Base-by-base conservation (phyloP, 2,888 invertebrate genomes). In the Thysanoteuthis rhombus region DNA sequence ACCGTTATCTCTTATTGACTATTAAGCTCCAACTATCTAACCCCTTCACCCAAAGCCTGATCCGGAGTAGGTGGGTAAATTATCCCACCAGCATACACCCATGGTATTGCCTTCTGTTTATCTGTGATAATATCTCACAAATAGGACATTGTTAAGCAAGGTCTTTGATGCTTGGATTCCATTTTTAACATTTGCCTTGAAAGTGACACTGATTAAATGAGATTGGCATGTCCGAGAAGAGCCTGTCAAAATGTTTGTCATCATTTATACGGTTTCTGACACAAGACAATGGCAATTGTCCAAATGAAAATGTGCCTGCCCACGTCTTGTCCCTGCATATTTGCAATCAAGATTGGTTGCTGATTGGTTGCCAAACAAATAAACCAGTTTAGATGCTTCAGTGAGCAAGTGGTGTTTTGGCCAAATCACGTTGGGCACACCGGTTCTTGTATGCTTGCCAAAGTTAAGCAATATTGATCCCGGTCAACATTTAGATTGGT, bases 191-290 rank as follows among this genome's bases (percentile, higher is more conserved):
- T 36, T 25, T 75, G 75, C n/a, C 8, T 75, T 75, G 75, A n/a
- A 75, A 75, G 75, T 75, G n/a, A 16, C 75, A n/a, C 75, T 75
- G 75, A 75, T 75, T 75, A 75, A 75, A 75, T 75, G n/a, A 19
- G 16, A 75, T n/a, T n/a, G 4, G 36, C n/a, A 75, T 36, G 75
- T 36, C 6, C 75, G 36, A 75, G 75, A 16, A 75, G 75, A n/a
- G n/a, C n/a, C n/a, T n/a, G n/a, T n/a, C n/a, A n/a, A n/a, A 75
- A 75, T 75, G n/a, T 75, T 75, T 75, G 75, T 75, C 75, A 75
- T 75, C 75, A 75, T 16, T 75, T 19, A 4, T 75, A n/a, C 25
- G 75, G 75, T n/a, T n/a, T 36, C 75, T 75, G n/a, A 75, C 75
- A n/a, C 75, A 75, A 36, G 75, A 75, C 75, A 75, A 19, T n/a